Evolutionary conservation across 2,797 vertebrate species (phyloP).

Genomic region (Galagoides demidoff): DNA sequence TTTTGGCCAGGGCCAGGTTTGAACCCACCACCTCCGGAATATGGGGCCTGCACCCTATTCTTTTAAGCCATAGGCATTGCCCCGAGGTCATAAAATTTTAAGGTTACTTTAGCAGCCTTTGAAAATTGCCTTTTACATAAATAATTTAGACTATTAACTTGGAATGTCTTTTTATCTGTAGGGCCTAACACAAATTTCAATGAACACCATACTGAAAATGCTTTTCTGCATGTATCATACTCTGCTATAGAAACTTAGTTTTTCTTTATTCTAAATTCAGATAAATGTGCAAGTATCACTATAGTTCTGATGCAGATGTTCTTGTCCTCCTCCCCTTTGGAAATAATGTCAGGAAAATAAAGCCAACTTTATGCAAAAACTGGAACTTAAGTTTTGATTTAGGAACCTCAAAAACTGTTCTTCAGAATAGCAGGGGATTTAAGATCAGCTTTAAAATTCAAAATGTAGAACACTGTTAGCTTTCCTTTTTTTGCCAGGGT

Average conservation of each 20-base stretch:
- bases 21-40: too few relatives aligned
- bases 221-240: not conserved
- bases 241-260: not conserved
- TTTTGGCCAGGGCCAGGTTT: too few relatives aligned
- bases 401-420: constrained; percentile 16
- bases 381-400: constrained; percentile 24
- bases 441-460: not conserved
- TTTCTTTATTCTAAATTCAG: constrained; percentile 46
- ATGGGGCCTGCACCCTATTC: too few relatives aligned
- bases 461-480: not conserved
- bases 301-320: not conserved
- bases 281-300: not conserved
- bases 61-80: too few relatives aligned
- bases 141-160: constrained; percentile 22
- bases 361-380: constrained; percentile 6
- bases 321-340: not conserved
- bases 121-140: not conserved
- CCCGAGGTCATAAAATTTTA: not conserved
- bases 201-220: not conserved
- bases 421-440: not conserved
- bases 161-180: constrained; percentile 7
- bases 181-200: not conserved
- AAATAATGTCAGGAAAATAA: constrained; percentile 36
- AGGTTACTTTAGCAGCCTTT: not conserved
- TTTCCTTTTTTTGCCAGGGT: not conserved